These are phyloP conservation scores for Catonia carolina DNA, from an alignment of 2,888 invertebrate genomes.

Conservation along the genomic window DNA sequence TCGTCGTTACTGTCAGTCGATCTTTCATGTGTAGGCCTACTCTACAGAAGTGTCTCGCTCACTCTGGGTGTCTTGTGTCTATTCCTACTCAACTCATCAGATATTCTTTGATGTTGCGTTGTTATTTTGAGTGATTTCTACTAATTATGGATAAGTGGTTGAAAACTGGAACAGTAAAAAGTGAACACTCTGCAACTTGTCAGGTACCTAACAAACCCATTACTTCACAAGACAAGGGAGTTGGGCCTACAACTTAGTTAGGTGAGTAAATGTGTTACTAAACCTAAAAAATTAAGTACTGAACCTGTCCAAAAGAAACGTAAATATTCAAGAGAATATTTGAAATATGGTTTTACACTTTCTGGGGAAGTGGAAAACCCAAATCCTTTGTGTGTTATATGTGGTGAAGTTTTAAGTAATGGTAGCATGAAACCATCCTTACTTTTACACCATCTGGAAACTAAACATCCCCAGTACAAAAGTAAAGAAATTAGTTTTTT, in stretches of 20 bases:
- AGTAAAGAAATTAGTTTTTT: slow-evolving; percentile 8
- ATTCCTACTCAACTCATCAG: too few relatives aligned
- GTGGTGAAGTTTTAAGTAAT: not conserved
- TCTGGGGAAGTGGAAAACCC: not conserved
- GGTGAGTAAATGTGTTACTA: not conserved
- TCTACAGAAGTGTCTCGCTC: too few relatives aligned
- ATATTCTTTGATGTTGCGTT: too few relatives aligned
- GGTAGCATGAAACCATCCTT: slow-evolving; percentile 4
- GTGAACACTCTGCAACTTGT: not conserved
- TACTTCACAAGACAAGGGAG: not conserved
- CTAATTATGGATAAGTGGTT: slow-evolving; percentile 11
- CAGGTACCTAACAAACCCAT: slow-evolving; percentile 1
- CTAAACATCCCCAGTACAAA: slow-evolving; percentile 11
- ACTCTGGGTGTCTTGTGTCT: too few relatives aligned
- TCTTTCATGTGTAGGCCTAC: too few relatives aligned
- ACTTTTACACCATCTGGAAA: slow-evolving; percentile 10
- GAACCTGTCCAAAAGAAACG: not conserved
- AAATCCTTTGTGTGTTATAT: not conserved
- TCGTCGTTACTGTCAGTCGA: too few relatives aligned
- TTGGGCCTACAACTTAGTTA: too few relatives aligned
- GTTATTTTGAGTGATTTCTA: too few relatives aligned
- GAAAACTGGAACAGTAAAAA: slow-evolving; percentile 4
- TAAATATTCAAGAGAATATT: slow-evolving; percentile 2
- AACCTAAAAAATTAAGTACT: slow-evolving; percentile 1
- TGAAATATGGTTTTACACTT: not conserved